Conservation (phyloP, 2,888 invertebrate species). For the Limnephilus auricula region DNA sequence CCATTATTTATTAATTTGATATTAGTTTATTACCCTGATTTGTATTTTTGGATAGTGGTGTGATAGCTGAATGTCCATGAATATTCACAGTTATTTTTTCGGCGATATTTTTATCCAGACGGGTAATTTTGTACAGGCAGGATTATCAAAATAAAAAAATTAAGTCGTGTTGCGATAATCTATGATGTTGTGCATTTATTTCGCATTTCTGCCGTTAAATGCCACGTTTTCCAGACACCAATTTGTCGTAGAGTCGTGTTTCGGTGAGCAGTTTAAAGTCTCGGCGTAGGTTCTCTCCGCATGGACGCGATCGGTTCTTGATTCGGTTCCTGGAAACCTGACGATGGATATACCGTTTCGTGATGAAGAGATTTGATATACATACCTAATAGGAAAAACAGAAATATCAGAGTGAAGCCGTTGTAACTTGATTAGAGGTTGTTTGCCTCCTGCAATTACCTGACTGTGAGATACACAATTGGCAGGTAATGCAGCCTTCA, state of each 20-base stretch:
- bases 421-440: conserved; percentile 5
- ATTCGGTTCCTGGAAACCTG: conserved; percentile 9
- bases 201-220: neutral
- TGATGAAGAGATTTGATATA: conserved; percentile 27
- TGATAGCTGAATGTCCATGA: neutral
- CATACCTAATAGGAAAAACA: neutral
- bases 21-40: too few species aligned
- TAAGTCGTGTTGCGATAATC: neutral
- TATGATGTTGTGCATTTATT: neutral
- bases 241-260: conserved; percentile 13
- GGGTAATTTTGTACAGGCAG: neutral
- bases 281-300: neutral
- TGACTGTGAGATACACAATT: conserved; percentile 11
- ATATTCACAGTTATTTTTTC: too few species aligned
- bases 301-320: conserved; percentile 7
- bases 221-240: neutral
- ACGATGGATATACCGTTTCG: conserved; percentile 10
- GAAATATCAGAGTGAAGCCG: neutral
- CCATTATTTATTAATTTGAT: too few species aligned
- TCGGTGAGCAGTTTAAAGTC: conserved; percentile 20
- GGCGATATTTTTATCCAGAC: neutral
- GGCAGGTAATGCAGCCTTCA: conserved; percentile 2
- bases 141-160: neutral
- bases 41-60: neutral
- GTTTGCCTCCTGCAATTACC: conserved; percentile 6